Conservation (phyloP, 2,888 invertebrate genomes). For the Philonicus albiceps region DNA sequence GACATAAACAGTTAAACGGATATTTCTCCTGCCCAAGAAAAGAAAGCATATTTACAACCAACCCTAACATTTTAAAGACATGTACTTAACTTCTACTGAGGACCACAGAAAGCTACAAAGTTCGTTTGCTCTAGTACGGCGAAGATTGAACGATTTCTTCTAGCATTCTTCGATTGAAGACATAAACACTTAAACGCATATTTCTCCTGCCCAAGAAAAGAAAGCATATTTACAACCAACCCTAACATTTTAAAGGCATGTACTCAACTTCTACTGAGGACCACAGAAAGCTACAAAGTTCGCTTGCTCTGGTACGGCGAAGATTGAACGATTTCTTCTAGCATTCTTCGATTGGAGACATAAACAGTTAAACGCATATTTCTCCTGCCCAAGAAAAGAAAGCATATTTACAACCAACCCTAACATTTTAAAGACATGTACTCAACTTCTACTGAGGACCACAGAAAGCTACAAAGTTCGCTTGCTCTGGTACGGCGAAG, state of each 20-base stretch:
- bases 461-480: not conserved
- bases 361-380: not conserved
- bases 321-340: not conserved
- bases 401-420: not conserved
- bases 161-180: not conserved
- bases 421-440: not conserved
- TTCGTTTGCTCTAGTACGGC: not conserved
- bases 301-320: not conserved
- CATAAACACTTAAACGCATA: not conserved
- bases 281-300: not conserved
- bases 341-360: not conserved
- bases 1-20: too few species aligned
- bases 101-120: not conserved
- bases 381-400: constrained; percentile 11
- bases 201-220: not conserved
- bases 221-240: not conserved
- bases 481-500: not conserved
- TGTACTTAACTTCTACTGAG: not conserved
- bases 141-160: not conserved
- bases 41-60: not conserved
- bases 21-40: not conserved
- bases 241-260: not conserved
- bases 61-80: not conserved
- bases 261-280: not conserved
- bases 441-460: not conserved